phyloP scores from a whole-genome alignment of 2,888 invertebrate species.

The Branchellion lobata region DNA sequence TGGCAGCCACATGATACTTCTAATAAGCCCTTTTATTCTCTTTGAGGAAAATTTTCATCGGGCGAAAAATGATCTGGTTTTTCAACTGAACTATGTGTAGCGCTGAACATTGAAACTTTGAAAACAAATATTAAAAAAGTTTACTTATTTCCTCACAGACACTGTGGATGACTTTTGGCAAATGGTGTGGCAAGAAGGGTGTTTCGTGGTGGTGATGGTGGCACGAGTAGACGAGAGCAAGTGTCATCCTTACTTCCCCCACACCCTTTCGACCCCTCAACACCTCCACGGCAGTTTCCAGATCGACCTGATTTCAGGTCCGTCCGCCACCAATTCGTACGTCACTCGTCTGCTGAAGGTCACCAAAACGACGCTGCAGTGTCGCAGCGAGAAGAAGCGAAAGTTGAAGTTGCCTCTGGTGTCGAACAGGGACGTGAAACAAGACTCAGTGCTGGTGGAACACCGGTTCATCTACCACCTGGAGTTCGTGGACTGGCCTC shows the following conservation, averaged over 20 bases:
- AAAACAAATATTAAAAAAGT: background rate
- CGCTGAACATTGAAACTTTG: background rate
- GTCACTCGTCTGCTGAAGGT: slow-evolving; percentile 49
- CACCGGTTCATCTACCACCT: slow-evolving; percentile 73
- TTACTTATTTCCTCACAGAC: slow-evolving; percentile 57
- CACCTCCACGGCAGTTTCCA: slow-evolving; percentile 52
- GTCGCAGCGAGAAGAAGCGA: background rate
- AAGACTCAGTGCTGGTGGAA: background rate
- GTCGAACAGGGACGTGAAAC: slow-evolving; percentile 51
- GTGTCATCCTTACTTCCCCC: slow-evolving; percentile 64
- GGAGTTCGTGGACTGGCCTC: slow-evolving; percentile 76
- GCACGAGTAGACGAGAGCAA: slow-evolving; percentile 66
- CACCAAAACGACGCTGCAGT: background rate
- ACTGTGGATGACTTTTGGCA: slow-evolving; percentile 78
- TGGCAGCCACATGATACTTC: background rate
- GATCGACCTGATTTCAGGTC: slow-evolving; percentile 32
- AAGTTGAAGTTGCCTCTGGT: background rate
- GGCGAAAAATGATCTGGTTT: too few species aligned
- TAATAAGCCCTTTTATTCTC: background rate
- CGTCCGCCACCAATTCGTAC: slow-evolving; percentile 2
- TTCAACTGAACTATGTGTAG: background rate
- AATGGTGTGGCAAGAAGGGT: slow-evolving; percentile 84
- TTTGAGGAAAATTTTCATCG: too few species aligned
- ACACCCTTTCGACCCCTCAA: slow-evolving; percentile 59
- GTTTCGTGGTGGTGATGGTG: slow-evolving; percentile 77